Evolutionary conservation across 2,797 vertebrate species (phyloP).

Genomic region (Lepilemur ruficaudatus): DNA sequence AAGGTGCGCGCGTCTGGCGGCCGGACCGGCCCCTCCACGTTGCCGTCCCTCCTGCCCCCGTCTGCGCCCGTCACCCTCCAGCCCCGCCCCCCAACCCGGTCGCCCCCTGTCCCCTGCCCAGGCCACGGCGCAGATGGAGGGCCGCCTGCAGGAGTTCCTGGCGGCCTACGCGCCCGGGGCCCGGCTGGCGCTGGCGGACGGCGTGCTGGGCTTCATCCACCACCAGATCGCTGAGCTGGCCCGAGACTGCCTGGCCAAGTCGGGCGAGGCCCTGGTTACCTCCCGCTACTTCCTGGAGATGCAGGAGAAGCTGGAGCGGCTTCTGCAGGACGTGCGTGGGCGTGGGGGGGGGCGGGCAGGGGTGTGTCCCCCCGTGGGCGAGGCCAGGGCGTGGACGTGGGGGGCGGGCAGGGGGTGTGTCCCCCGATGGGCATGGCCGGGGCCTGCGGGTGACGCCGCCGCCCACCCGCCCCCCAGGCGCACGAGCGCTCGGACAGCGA

Average conservation of each 20-base stretch:
- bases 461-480: constrained; percentile 84
- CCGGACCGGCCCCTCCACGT: neutral
- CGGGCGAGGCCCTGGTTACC: constrained; percentile 94
- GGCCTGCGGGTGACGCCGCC: rapidly evolving
- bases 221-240: constrained; percentile 97
- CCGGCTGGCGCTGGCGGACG: constrained; percentile 93
- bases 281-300: constrained; percentile 97
- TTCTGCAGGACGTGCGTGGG: constrained; percentile 93
- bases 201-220: constrained; percentile 98
- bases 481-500: constrained; percentile 96
- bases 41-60: no score
- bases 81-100: neutral
- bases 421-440: neutral
- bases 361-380: neutral
- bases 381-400: neutral
- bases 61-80: rapidly evolving
- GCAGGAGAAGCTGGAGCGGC: constrained; percentile 97
- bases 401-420: no score
- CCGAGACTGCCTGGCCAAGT: constrained; percentile 97
- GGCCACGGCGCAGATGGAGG: constrained; percentile 99
- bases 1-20: constrained; percentile 87
- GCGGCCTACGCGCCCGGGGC: constrained; percentile 89
- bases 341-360: no score
- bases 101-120: constrained; percentile 67
- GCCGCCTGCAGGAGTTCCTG: constrained; percentile 93